phyloP scores from a whole-genome alignment of 2,888 invertebrate genomes.

The Antheraea assamensis region DNA sequence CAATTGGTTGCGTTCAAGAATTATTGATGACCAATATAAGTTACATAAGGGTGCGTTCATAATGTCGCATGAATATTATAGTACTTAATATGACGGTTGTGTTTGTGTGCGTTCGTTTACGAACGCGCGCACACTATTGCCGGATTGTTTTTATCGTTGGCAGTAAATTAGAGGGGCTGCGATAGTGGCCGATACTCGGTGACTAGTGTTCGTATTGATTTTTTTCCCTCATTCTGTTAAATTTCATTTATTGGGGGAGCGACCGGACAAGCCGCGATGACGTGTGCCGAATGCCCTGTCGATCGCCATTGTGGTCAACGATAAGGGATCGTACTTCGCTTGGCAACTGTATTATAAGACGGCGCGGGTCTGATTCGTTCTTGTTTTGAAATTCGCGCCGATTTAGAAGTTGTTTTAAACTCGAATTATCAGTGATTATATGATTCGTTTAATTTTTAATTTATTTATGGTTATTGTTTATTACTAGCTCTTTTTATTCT shows the following conservation, averaged over 20 bases:
- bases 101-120: constrained; percentile 38
- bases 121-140: constrained; percentile 50
- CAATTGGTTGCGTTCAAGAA: constrained; percentile 49
- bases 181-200: constrained; percentile 72
- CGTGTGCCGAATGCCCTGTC: constrained; percentile 42
- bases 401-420: constrained; percentile 7
- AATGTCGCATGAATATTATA: constrained; percentile 70
- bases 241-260: constrained; percentile 82
- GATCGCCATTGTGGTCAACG: constrained; percentile 22
- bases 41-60: constrained; percentile 64
- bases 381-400: constrained; percentile 22
- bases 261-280: constrained; percentile 61
- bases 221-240: constrained; percentile 82
- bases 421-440: not conserved
- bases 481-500: not conserved
- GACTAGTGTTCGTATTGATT: constrained; percentile 76
- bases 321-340: constrained; percentile 19
- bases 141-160: constrained; percentile 75
- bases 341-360: constrained; percentile 18
- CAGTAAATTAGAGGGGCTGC: constrained; percentile 75
- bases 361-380: constrained; percentile 11
- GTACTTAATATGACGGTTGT: constrained; percentile 45
- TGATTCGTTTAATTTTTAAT: not conserved
- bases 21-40: constrained; percentile 56
- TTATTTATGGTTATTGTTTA: not conserved